Evolutionary conservation across 2,113 vertebrate species (phyloP), one percentile per base, ranked within the genome.

Genomic region (Barbus barbus): DNA sequence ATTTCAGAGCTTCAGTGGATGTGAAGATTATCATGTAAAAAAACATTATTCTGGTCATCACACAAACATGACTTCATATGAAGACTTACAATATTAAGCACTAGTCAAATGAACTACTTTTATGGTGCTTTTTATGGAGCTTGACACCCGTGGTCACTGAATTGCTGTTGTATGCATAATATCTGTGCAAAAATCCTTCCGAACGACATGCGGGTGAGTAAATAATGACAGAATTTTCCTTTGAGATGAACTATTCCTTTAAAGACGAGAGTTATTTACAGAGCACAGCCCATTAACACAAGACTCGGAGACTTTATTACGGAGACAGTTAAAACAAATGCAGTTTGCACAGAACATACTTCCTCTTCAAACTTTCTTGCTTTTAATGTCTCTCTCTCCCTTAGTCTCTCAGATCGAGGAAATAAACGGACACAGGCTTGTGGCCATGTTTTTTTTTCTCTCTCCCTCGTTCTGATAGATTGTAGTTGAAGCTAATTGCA

Each of bases 401-500:
- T n/a, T n/a, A n/a, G n/a, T 76, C 8, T 76, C 28, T 33, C 9
- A n/a, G 75, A n/a, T 9, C 11, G 48, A 77, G 75, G 4, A 33
- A 61, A 61, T 60, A 60, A 78, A 78, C 56, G 33, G 76, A 61
- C 53, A 61, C 53, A 61, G 76, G 48, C 33, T 77, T 56, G 11
- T 5, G 53, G 33, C 53, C 31, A 56, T 60, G 51, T 38, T 33
- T 78, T 58, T 26, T 36, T n/a, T 41, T 41, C 9, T 78, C 5
- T 60, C 36, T 78, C 44, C 36, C 84, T 85, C 69, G 65, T 61
- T 81, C 86, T 91, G 89, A 91, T 91, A 89, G 87, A 91, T 92
- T 92, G 88, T 90, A 87, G 63, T 91, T 90, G 90, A 85, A 87
- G 87, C 91, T 94, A 94, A 94, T 93, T 93, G 92, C 90, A 93